These are phyloP conservation scores for Timandra comae DNA, from an alignment of 2,888 invertebrate genomes.

Conservation along the genomic window DNA sequence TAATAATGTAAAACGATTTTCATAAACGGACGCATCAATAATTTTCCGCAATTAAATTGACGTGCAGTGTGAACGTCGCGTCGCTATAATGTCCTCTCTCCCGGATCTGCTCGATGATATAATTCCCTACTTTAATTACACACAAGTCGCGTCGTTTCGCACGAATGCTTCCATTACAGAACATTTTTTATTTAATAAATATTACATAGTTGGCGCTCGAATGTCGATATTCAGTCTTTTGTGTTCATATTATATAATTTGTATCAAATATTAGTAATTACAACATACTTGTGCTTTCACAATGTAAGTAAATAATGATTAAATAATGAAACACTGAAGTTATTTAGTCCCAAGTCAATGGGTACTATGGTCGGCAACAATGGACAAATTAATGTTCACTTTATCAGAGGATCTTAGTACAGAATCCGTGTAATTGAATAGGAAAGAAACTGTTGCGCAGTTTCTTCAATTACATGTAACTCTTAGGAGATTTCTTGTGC, in stretches of 20 bases:
- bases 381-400: too few relatives aligned
- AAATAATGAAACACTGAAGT: too few relatives aligned
- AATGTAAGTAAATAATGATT: too few relatives aligned
- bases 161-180: conserved; percentile 30
- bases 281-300: too few relatives aligned
- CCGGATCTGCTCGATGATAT: conserved; percentile 29
- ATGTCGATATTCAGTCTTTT: conserved; percentile 11
- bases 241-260: conserved; percentile 10
- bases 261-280: background rate
- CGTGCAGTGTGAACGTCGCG: too few relatives aligned
- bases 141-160: conserved; percentile 31
- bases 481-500: too few relatives aligned
- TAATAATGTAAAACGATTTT: too few relatives aligned
- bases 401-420: background rate
- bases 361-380: too few relatives aligned
- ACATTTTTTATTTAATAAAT: conserved; percentile 11
- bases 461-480: too few relatives aligned
- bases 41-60: too few relatives aligned
- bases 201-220: conserved; percentile 4
- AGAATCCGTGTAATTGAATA: background rate
- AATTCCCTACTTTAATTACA: conserved; percentile 20
- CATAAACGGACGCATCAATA: too few relatives aligned
- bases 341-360: too few relatives aligned
- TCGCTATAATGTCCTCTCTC: conserved; percentile 27
- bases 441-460: background rate